Conservation (phyloP, 2,113 vertebrate species). For the Oryzias melastigma region DNA sequence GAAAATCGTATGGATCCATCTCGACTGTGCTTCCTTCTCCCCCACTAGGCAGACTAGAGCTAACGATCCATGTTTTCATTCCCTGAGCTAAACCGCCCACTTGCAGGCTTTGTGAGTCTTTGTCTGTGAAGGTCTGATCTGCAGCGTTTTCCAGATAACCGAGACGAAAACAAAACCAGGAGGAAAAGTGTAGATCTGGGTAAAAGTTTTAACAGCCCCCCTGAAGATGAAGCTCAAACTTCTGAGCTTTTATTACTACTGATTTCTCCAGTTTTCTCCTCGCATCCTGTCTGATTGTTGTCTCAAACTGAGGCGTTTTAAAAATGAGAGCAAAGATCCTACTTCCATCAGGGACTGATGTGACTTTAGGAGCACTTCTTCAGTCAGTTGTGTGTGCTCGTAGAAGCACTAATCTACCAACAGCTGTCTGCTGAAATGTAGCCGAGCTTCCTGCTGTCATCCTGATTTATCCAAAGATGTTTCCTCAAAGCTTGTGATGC, state of each 20-base stretch:
- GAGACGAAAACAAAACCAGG: slow-evolving; percentile 55
- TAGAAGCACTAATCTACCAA: slow-evolving; percentile 5
- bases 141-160: slow-evolving; percentile 55
- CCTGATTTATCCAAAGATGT: slow-evolving; percentile 57
- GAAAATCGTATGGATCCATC: too few species aligned
- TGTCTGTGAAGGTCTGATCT: slow-evolving; percentile 56
- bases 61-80: slow-evolving; percentile 47
- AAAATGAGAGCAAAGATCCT: slow-evolving; percentile 15
- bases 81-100: slow-evolving; percentile 53
- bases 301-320: too few species aligned
- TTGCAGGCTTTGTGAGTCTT: slow-evolving; percentile 58
- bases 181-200: background rate
- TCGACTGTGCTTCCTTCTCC: background rate
- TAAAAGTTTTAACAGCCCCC: too few species aligned
- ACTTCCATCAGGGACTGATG: slow-evolving; percentile 32
- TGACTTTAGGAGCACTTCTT: slow-evolving; percentile 21
- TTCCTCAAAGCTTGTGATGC: slow-evolving; percentile 25
- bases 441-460: slow-evolving; percentile 26
- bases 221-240: too few species aligned
- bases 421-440: slow-evolving; percentile 23
- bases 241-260: too few species aligned
- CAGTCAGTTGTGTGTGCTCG: slow-evolving; percentile 9
- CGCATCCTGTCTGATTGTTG: too few species aligned
- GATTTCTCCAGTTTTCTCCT: too few species aligned
- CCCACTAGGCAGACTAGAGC: slow-evolving; percentile 28